phyloP scores from a whole-genome alignment of 2,113 vertebrate species.

The Xenopus tropicalis region UCB_Xtro_10.0 CM004443.2:134535001-134535500 shows the following conservation, averaged over 20 bases:
- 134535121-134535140: constrained; percentile 8
- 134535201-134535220: constrained; percentile 25
- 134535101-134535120: constrained; percentile 32
- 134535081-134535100: constrained; percentile 25
- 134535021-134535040: not conserved
- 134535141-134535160: constrained; percentile 30
- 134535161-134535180: constrained; percentile 32
- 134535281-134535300: constrained; percentile 17
- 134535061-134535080: constrained; percentile 40
- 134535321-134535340: constrained; percentile 28
- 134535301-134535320: constrained; percentile 23
- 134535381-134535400: not conserved
- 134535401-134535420: not conserved
- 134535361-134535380: constrained; percentile 12
- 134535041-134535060: not conserved
- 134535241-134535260: constrained; percentile 4
- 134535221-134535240: constrained; percentile 26
- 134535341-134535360: constrained; percentile 10
- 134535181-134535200: constrained; percentile 28
- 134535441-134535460: not conserved
- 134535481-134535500: too few species aligned
- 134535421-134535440: not conserved
- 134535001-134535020: not conserved
- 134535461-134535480: not conserved
- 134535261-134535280: constrained; percentile 20